Conservation (phyloP, 2,113 vertebrate species). For the Tenrec ecaudatus region DNA sequence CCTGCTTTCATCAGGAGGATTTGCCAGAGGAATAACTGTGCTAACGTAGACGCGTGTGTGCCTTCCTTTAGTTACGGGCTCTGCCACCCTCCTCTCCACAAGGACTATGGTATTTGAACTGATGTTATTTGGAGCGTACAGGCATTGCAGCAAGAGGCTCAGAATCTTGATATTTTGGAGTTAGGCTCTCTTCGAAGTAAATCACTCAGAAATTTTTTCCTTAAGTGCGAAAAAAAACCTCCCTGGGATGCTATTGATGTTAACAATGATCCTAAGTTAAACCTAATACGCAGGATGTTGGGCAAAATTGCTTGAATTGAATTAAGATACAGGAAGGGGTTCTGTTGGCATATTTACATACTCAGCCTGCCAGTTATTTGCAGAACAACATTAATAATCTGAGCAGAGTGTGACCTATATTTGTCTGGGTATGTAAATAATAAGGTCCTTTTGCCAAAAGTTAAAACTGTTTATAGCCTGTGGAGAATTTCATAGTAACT, state of each 20-base stretch:
- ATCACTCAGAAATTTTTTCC: constrained; percentile 14
- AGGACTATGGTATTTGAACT: constrained; percentile 4
- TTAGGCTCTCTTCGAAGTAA: constrained; percentile 29
- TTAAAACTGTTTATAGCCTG: constrained; percentile 73
- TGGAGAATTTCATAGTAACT: constrained; percentile 76
- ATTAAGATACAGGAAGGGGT: constrained; percentile 51
- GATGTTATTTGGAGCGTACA: constrained; percentile 54
- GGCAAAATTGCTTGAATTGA: constrained; percentile 57
- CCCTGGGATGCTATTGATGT: constrained; percentile 39
- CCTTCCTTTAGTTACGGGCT: constrained; percentile 1
- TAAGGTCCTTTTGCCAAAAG: constrained; percentile 66
- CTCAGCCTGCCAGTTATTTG: constrained; percentile 55
- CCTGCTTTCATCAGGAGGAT: constrained; percentile 38
- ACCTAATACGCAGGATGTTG: constrained; percentile 25
- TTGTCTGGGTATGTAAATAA: constrained; percentile 76
- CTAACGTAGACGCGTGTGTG: neutral
- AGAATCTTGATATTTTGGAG: constrained; percentile 30
- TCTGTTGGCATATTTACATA: constrained; percentile 10
- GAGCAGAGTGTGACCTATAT: constrained; percentile 70
- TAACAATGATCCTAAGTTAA: constrained; percentile 63
- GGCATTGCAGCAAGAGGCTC: neutral
- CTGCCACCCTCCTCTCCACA: neutral
- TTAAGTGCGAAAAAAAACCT: constrained; percentile 1
- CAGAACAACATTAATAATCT: constrained; percentile 67
- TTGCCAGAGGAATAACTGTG: constrained; percentile 60